Base-by-base conservation (phyloP, 2,888 invertebrate genomes). In the Caenorhabditis afra region DNA sequence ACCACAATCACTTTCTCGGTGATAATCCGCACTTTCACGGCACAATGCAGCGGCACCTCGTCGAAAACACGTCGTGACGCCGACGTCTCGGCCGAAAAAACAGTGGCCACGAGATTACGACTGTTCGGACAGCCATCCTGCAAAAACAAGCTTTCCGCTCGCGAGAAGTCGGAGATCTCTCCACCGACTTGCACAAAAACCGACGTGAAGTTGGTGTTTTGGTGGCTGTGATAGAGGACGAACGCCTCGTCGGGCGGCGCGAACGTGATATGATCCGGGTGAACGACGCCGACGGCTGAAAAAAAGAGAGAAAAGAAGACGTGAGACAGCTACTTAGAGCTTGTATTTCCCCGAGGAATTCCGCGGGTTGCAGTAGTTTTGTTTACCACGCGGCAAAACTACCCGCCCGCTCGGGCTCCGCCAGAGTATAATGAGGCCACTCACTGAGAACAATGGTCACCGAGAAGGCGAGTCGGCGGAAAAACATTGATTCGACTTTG, bases 111-210 rank as follows among this genome's bases (percentile, higher is more conserved):
- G 5, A 85, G 81, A n/a, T 85, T 81, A 29, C 79, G 73, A 45
- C 66, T 74, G 37, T 57, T 64, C 20, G 84, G 76, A 62, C 85
- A 85, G 10, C 84, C 85, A 68, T 85, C 81, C 74, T 85, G 52
- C 7, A 84, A 59, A 55, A 35, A 29, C 1, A 11, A 35, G 16
- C 23, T 55, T 35, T 55, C 22, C 5, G 5, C 37, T 5, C 5
- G 11, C 7, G 11, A 37, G 7, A 55, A 55, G 11, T 10, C 12
- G 8, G 16, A 20, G 20, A 41, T 16, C 12, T n/a, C 3, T 16
- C 20, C 20, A 12, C 55, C 20, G 18, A 77, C 77, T 55, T 73
- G 79, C 12, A 79, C 67, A 59, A 79, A 79, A 53, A 79, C 59
- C n/a, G 79, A 68, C 20, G 73, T 74, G 22, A 79, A 79, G 41